phyloP scores from a whole-genome alignment of 1,140 invertebrate genomes.

The Acyrthosiphon pisum region DNA sequence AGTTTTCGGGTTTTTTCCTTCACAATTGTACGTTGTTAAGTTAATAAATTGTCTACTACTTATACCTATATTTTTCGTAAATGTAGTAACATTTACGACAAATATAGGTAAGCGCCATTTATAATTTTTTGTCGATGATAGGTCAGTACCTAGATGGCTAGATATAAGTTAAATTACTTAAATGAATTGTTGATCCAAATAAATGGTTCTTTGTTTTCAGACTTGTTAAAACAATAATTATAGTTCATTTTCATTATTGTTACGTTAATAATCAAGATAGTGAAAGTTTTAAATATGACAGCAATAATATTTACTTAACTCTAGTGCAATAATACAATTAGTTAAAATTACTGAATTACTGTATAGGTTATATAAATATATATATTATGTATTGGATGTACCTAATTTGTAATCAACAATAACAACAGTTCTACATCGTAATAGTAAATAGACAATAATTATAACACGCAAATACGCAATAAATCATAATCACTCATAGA shows the following conservation, averaged over 20 bases:
- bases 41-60: too few species aligned
- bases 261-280: not conserved
- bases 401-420: not conserved
- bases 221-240: not conserved
- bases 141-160: too few species aligned
- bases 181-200: too few species aligned
- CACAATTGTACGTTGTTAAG: not conserved
- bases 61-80: too few species aligned
- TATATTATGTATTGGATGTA: not conserved
- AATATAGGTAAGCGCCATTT: too few species aligned
- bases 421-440: not conserved
- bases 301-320: not conserved
- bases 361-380: too few species aligned
- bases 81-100: too few species aligned
- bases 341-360: not conserved
- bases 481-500: not conserved
- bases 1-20: not conserved
- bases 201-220: not conserved
- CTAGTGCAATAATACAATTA: not conserved
- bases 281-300: not conserved
- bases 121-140: too few species aligned
- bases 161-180: too few species aligned
- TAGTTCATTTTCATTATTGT: not conserved
- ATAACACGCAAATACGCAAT: not conserved
- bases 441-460: conserved; percentile 9